These are phyloP conservation scores for Avahi laniger DNA, from an alignment of 2,797 vertebrate genomes.

Conservation along the genomic window DNA sequence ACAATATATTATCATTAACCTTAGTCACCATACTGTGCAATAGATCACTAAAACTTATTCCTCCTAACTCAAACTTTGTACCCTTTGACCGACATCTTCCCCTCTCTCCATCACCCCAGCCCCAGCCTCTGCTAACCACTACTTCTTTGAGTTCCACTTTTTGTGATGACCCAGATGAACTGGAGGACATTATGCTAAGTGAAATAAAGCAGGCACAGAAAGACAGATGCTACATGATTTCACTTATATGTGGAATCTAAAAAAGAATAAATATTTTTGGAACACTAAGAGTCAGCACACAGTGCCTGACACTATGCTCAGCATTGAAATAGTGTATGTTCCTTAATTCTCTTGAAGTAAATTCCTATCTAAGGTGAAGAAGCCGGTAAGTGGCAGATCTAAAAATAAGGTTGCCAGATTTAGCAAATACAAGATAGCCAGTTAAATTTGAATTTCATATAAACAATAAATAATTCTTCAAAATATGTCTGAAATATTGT, in stretches of 20 bases:
- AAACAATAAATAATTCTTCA: neutral
- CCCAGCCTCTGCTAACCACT: neutral
- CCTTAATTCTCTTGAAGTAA: neutral
- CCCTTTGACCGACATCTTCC: neutral
- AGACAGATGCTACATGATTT: neutral
- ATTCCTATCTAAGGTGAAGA: neutral
- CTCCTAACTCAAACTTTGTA: neutral
- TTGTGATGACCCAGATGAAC: neutral
- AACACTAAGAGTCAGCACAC: neutral
- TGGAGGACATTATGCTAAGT: neutral
- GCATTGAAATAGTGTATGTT: neutral
- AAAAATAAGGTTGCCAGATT: neutral
- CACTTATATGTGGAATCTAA: neutral
- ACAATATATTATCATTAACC: neutral
- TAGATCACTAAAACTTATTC: neutral
- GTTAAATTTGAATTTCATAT: neutral
- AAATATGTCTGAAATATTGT: neutral
- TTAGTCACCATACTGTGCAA: neutral
- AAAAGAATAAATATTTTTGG: neutral
- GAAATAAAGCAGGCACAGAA: neutral
- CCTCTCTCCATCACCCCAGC: neutral
- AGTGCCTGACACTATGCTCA: neutral
- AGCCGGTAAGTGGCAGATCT: neutral
- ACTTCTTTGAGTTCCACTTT: neutral
- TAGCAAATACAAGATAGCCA: neutral